Percentiles rank a stretch among this genome's conserved stretches.
Conservation (phyloP, 2,797 vertebrate genomes). For the Corythornis leucogaster region DNA sequence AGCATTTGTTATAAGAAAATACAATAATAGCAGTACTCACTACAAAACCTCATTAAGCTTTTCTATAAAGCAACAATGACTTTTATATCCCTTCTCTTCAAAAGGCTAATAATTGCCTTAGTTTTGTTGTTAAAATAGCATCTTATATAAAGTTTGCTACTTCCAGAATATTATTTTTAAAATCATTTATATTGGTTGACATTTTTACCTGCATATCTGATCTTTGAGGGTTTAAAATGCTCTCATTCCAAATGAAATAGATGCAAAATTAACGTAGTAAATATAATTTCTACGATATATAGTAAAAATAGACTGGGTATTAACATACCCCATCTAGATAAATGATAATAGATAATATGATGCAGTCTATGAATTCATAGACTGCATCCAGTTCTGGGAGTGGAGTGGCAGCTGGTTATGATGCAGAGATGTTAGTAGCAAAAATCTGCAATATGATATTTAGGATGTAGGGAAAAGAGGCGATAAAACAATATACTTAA, state of each 20-base stretch:
- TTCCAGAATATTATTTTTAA: not conserved
- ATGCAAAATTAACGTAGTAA: not conserved
- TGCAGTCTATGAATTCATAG: not conserved
- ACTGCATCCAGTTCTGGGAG: not conserved
- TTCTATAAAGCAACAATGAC: not conserved
- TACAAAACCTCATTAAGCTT: not conserved
- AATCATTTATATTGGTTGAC: not conserved
- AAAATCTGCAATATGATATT: not conserved
- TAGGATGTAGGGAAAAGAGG: not conserved
- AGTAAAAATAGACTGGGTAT: not conserved
- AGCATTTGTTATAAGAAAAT: conserved; percentile 1
- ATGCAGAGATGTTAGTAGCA: not conserved
- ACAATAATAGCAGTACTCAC: not conserved
- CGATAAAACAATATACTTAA: not conserved
- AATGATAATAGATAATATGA: no score
- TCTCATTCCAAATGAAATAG: not conserved
- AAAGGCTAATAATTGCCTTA: not conserved
- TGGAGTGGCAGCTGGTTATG: not conserved
- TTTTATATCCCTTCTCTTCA: not conserved
- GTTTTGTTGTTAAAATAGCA: not conserved
- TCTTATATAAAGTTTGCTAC: not conserved
- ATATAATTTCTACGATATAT: not conserved
- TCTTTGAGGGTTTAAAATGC: not conserved
- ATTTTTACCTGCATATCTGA: not conserved
- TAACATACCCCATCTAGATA: no score